Base-by-base conservation (phyloP, 2,113 vertebrate species). In the Noctilio leporinus region DNA sequence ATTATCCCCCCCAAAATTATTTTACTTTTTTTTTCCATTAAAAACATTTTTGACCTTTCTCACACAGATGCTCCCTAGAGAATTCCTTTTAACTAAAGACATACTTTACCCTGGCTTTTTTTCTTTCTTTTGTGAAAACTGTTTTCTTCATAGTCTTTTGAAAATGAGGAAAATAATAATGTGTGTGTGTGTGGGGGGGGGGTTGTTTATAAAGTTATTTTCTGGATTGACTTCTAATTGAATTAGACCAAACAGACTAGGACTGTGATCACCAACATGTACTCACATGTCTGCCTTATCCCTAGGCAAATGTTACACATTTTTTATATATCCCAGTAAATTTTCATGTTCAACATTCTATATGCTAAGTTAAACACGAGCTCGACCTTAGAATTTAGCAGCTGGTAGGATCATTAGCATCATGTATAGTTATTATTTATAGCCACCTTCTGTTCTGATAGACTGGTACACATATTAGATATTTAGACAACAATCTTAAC, bases 1-100 rank as follows among this genome's bases (percentile, higher is more conserved):
- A 96, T 87, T 40, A 88, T 90, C 28, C 24, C 35, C 72, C 73
- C 20, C n/a, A n/a, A 95, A 93, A 96, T 90, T 93, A 95, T 96
- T 92, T 96, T 78, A 89, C 72, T 96, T 92, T 95, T 95, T 95
- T 94, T 81, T n/a, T n/a, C n/a, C n/a, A n/a, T n/a, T n/a, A n/a
- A 85, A 94, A 91, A 93, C 53, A 95, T 90, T 38, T 85, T 85
- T 95, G 82, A 95, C 87, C 81, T 95, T 96, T 96, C 95, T 95
- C 57, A 88, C 92, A 91, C 14, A 94, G 88, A 76, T 95, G 81
- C 76, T 95, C 70, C 72, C 81, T 76, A 69, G 92, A 93, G 95
- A 94, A 90, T 94, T 95, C 72, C 59, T 88, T 93, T 89, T 64
- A 64, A 22, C 76, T 82, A 62, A 91, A 97, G 30, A 33, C 11